Base-by-base conservation (phyloP, 2,113 vertebrate genomes). In the Enhydra lutris region DNA sequence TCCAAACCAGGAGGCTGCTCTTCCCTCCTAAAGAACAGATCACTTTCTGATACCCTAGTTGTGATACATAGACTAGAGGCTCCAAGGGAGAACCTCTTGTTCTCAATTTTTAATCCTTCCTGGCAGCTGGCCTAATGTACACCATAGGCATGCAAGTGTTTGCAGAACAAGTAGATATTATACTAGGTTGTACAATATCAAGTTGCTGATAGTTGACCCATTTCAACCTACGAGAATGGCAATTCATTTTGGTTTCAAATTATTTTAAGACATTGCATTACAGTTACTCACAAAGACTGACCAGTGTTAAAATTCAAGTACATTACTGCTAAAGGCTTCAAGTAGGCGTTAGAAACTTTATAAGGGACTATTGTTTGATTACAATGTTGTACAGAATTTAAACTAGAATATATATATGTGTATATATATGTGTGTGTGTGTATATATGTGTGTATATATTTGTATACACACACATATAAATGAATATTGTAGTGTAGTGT, bases 301-400 rank as follows among this genome's bases (percentile, higher is more conserved):
- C 29, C 86, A 39, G 67, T 63, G 26, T 63, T 86, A 91, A 92
- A 94, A 88, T 96, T 80, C 93, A 92, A 87, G 80, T 63, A 24
- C 9, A 57, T 71, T 61, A 31, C 17, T 76, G n/a, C 39, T 23
- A 78, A 87, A 97, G 80, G 13, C 45, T 45, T 89, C 47, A 96
- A 67, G 20, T 47, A 42, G n/a, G 10, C n/a, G 55, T 76, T 92
- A 84, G 83, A 94, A 92, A 69, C 10, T 78, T 71, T 15, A 24
- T 84, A 95, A 74, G 9, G n/a, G 63, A 57, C 50, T 67, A 42
- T 39, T 69, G 12, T 50, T 94, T 78, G 79, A 18, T 73, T 92
- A 73, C 12, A 86, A 73, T 59, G 9, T 39, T 57, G 23, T 45
- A 39, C 23, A 93, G 34, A 89, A 79, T 39, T 59, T 59, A 94